A percentile compares a stretch with the other conserved stretches of the same genome.
Evolutionary conservation across 1,140 invertebrate genomes (phyloP).

Genomic region (Bombus waltoni): DNA sequence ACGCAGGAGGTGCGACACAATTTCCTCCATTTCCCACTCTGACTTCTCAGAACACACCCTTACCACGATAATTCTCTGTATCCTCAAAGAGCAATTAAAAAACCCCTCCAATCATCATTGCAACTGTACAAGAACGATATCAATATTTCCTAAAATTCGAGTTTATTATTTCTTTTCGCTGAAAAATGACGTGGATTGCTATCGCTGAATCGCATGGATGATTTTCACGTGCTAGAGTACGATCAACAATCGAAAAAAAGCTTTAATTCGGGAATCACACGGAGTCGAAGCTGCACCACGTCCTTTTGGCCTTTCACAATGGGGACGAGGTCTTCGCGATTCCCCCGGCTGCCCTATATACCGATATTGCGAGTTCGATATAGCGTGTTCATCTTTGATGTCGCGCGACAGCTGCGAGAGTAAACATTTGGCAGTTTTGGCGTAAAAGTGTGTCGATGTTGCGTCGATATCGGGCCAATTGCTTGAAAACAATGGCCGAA

Average conservation of each 20-base stretch:
- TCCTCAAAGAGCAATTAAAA: neutral
- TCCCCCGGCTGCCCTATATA: slow-evolving; percentile 42
- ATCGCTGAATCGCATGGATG: too few species aligned
- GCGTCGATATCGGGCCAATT: neutral
- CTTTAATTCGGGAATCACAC: too few species aligned
- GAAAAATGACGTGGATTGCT: too few species aligned
- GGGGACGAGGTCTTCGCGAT: slow-evolving; percentile 57
- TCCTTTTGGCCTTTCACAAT: slow-evolving; percentile 62
- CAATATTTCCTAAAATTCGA: neutral
- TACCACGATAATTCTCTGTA: neutral
- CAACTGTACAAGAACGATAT: neutral
- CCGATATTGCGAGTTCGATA: slow-evolving; percentile 21
- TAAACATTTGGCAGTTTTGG: slow-evolving; percentile 29
- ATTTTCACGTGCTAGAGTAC: too few species aligned
- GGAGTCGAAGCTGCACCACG: neutral
- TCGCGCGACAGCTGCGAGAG: slow-evolving; percentile 31
- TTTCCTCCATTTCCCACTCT: neutral
- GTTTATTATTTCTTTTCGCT: neutral
- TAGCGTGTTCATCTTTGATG: slow-evolving; percentile 33
- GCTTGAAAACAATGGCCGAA: neutral
- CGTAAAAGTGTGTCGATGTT: slow-evolving; percentile 30
- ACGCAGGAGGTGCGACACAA: neutral
- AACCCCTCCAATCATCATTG: neutral
- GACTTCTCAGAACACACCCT: too few species aligned
- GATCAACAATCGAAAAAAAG: too few species aligned